A percentile compares a stretch with the other conserved stretches of the same genome.
phyloP scores from a whole-genome alignment of 1,140 invertebrate species.

The Drosophila obscura region DNA sequence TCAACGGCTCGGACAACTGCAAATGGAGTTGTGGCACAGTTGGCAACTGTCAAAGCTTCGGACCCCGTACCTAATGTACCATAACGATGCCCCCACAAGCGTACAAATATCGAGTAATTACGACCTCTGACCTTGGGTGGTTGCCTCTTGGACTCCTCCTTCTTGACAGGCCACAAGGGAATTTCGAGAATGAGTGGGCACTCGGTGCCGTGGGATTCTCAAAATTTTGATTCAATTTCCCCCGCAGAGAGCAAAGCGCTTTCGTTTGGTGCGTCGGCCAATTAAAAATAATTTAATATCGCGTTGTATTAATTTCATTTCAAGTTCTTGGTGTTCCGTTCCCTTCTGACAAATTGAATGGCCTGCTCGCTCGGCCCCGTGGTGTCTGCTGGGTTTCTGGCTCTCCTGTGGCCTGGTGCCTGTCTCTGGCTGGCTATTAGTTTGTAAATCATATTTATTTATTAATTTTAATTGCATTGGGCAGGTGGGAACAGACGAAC shows the following conservation, averaged over 20 bases:
- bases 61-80: constrained; percentile 32
- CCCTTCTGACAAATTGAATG: constrained; percentile 51
- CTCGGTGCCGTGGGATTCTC: constrained; percentile 15
- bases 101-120: constrained; percentile 58
- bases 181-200: constrained; percentile 4
- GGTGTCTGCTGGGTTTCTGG: background rate
- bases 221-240: constrained; percentile 70
- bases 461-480: constrained; percentile 75
- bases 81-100: constrained; percentile 41
- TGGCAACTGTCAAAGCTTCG: constrained; percentile 27
- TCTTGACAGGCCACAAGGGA: background rate
- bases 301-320: constrained; percentile 68
- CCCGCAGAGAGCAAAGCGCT: constrained; percentile 30
- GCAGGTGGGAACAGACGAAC: constrained; percentile 22
- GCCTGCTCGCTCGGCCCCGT: background rate
- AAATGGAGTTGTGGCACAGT: constrained; percentile 28
- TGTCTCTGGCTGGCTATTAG: constrained; percentile 44
- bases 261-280: constrained; percentile 37
- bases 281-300: constrained; percentile 74
- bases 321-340: constrained; percentile 28
- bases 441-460: constrained; percentile 77
- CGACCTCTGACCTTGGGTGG: constrained; percentile 40
- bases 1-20: constrained; percentile 24
- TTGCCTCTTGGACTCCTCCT: constrained; percentile 2
- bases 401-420: constrained; percentile 9